phyloP scores from a whole-genome alignment of 2,113 vertebrate species.

The Tetraodon nigroviridis region DNA sequence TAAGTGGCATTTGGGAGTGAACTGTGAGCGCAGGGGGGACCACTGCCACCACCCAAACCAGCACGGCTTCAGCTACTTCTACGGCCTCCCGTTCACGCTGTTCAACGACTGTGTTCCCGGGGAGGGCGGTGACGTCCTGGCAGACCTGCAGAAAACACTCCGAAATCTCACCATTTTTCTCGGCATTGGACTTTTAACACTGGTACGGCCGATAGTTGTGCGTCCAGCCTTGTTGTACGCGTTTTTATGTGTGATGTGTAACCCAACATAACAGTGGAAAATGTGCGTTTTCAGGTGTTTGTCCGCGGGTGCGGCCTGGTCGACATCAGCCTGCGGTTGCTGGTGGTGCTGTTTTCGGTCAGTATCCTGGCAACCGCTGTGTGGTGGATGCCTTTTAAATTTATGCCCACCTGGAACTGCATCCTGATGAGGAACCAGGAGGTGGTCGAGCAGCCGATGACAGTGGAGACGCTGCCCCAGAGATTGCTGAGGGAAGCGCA shows the following conservation, averaged over 20 bases:
- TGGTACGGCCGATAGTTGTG: conserved; percentile 52
- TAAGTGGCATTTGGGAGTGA: conserved; percentile 89
- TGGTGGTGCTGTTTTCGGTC: conserved; percentile 52
- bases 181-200: conserved; percentile 65
- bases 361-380: conserved; percentile 60
- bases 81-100: conserved; percentile 79
- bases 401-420: conserved; percentile 81
- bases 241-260: no score
- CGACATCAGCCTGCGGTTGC: conserved; percentile 56
- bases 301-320: conserved; percentile 60
- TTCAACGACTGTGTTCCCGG: conserved; percentile 71
- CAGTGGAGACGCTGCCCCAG: conserved; percentile 68
- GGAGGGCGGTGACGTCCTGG: conserved; percentile 46
- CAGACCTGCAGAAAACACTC: conserved; percentile 51
- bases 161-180: conserved; percentile 58
- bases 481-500: conserved; percentile 78
- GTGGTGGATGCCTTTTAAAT: conserved; percentile 74
- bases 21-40: conserved; percentile 74
- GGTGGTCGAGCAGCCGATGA: conserved; percentile 82
- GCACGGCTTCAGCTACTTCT: conserved; percentile 85
- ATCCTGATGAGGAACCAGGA: conserved; percentile 82
- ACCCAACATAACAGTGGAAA: not conserved
- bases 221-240: no score
- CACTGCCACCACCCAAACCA: conserved; percentile 85
- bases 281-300: conserved; percentile 44